phyloP scores from a whole-genome alignment of 2,888 invertebrate genomes.

The Meteorus cinctellus region DNA sequence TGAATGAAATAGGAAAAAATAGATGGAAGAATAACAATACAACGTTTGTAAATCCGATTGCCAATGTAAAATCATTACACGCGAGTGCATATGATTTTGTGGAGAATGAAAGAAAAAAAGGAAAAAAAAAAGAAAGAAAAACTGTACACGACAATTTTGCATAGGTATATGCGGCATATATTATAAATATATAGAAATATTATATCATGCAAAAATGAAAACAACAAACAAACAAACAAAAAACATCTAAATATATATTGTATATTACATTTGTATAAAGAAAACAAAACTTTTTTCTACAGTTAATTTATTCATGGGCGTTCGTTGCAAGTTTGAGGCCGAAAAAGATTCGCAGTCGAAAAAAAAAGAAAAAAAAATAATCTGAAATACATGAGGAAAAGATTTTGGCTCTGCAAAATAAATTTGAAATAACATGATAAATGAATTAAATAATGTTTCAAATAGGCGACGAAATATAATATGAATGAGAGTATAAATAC shows the following conservation, averaged over 20 bases:
- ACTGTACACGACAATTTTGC: slow-evolving; percentile 59
- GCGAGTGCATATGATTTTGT: slow-evolving; percentile 14
- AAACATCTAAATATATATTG: slow-evolving; percentile 69
- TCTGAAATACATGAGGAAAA: background rate
- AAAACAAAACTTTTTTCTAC: slow-evolving; percentile 41
- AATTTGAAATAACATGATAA: slow-evolving; percentile 14
- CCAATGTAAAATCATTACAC: background rate
- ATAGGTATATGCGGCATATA: slow-evolving; percentile 69
- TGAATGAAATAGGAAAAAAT: background rate
- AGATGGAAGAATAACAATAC: slow-evolving; percentile 6
- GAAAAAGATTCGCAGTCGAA: slow-evolving; percentile 4
- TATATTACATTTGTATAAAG: slow-evolving; percentile 74
- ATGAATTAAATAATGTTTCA: slow-evolving; percentile 23
- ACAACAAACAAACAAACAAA: slow-evolving; percentile 58
- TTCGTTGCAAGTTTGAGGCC: background rate
- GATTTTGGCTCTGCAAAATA: slow-evolving; percentile 4
- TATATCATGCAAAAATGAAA: slow-evolving; percentile 56
- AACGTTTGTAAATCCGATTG: background rate
- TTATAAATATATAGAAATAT: slow-evolving; percentile 67
- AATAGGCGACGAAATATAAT: slow-evolving; percentile 15
- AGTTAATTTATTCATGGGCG: slow-evolving; percentile 42
- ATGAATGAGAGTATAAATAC: slow-evolving; percentile 36
- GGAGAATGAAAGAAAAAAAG: background rate
- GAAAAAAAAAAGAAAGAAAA: slow-evolving; percentile 19
- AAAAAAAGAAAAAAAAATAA: slow-evolving; percentile 30